A percentile compares a stretch with the other conserved stretches of the same genome.
Evolutionary conservation across 2,888 invertebrate genomes (phyloP).

Genomic region (Drosophila eohydei): DNA sequence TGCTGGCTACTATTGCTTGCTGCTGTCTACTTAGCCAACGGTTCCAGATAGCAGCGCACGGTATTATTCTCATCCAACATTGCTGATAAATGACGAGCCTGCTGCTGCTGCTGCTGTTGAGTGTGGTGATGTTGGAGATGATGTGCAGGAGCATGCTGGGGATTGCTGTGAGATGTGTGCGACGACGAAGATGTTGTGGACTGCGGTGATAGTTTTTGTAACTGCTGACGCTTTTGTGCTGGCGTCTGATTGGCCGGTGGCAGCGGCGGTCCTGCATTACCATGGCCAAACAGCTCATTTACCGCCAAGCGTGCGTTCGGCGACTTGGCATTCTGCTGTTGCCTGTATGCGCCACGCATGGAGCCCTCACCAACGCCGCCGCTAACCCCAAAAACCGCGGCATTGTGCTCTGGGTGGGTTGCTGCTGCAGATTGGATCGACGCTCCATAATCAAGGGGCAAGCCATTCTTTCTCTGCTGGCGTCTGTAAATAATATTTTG

Average conservation of each 20-base stretch:
- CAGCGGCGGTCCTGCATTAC: slow-evolving; percentile 77
- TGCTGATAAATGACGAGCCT: slow-evolving; percentile 86
- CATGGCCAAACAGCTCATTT: slow-evolving; percentile 81
- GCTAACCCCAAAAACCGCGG: slow-evolving; percentile 84
- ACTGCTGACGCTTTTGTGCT: slow-evolving; percentile 81
- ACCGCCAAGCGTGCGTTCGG: slow-evolving; percentile 82
- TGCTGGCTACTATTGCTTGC: slow-evolving; percentile 14
- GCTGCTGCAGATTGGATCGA: slow-evolving; percentile 52
- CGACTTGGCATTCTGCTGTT: slow-evolving; percentile 76
- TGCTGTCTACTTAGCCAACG: slow-evolving; percentile 83
- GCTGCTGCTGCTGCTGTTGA: slow-evolving; percentile 73
- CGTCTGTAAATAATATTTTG: slow-evolving; percentile 58
- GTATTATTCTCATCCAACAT: slow-evolving; percentile 94
- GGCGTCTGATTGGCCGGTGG: slow-evolving; percentile 83
- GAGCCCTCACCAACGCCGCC: slow-evolving; percentile 84
- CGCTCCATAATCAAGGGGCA: slow-evolving; percentile 69
- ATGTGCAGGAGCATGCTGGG: slow-evolving; percentile 59
- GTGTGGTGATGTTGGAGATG: slow-evolving; percentile 51
- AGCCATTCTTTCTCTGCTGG: slow-evolving; percentile 79
- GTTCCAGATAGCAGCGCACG: slow-evolving; percentile 94
- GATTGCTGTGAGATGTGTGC: slow-evolving; percentile 75
- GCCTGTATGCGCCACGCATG: slow-evolving; percentile 74
- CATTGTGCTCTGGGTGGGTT: slow-evolving; percentile 67
- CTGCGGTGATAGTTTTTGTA: slow-evolving; percentile 80
- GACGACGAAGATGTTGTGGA: slow-evolving; percentile 82